Evolutionary conservation across 2,797 vertebrate species (phyloP), one percentile per base, ranked within the genome.

Genomic region (Phrynocephalus vlangalii): DNA sequence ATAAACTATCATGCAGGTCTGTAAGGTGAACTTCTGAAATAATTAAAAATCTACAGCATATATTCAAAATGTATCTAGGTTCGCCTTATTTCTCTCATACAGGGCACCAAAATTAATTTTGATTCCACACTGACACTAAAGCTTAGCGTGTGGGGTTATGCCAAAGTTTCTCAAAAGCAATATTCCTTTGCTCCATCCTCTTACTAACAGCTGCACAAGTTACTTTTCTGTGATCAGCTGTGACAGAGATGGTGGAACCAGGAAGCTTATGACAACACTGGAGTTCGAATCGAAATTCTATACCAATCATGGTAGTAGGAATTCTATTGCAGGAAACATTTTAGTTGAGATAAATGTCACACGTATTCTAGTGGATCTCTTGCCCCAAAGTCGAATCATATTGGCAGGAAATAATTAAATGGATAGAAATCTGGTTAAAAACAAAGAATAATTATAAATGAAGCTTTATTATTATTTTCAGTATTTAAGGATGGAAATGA

Each of bases 1-100:
- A 90, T 84, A 93, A 11, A 72, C 75, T 87, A 87, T 30, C 79
- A 63, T 86, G 71, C 67, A 60, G 48, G 66, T 86, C 26, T 80
- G 66, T 87, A 82, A 90, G 80, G 30, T 89, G 26, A 89, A 83
- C 67, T 87, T 71, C 91, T 79, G 70, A 93, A 94, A 94, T 92
- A 78, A 81, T 73, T 56, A 90, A 84, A 93, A 89, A 79, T 70
- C 84, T 91, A 90, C 88, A 92, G 71, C 87, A 89, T 87, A 92
- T 93, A 86, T 28, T 89, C 83, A 94, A 94, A n/a, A 86, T 26
- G 3, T 0, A 87, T n/a, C 75, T 82, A 93, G 88, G 89, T 86
- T 92, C 93, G 78, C 48, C 16, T 26, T 6, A 66, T 28, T 84
- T 68, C n/a, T n/a, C 44, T 77, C 33, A 10, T 63, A 70, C 24